These are phyloP conservation scores for Epinotia bilunana DNA, from an alignment of 2,888 invertebrate species.

Conservation along the genomic window DNA sequence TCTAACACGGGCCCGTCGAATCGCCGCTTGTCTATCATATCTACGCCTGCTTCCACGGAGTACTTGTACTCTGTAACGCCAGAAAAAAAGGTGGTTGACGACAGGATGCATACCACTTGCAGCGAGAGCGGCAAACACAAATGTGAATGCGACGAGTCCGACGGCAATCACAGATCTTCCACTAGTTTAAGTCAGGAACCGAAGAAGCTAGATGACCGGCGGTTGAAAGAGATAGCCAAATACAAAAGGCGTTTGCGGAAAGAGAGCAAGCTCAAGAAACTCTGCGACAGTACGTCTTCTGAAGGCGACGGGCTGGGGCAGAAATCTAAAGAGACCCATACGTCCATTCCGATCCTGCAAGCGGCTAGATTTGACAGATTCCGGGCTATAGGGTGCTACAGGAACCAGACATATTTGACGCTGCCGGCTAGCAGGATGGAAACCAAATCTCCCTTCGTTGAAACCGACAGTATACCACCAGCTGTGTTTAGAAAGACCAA, in stretches of 20 bases:
- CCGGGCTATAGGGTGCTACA: constrained; percentile 77
- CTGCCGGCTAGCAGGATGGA: constrained; percentile 74
- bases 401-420: constrained; percentile 78
- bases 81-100: constrained; percentile 83
- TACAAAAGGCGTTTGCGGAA: constrained; percentile 76
- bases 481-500: constrained; percentile 70
- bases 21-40: constrained; percentile 61
- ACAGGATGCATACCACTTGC: constrained; percentile 88
- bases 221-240: constrained; percentile 79
- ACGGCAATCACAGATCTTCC: constrained; percentile 65
- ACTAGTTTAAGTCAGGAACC: constrained; percentile 58
- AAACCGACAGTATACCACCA: constrained; percentile 62
- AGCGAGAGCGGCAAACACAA: constrained; percentile 91
- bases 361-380: constrained; percentile 79
- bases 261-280: constrained; percentile 73
- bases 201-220: constrained; percentile 71
- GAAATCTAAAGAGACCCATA: constrained; percentile 67
- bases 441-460: constrained; percentile 70
- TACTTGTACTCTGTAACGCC: constrained; percentile 53
- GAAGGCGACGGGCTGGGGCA: constrained; percentile 65
- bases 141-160: constrained; percentile 89
- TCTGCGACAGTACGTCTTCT: constrained; percentile 76
- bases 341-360: constrained; percentile 80
- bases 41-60: constrained; percentile 55
- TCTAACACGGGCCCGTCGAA: constrained; percentile 60